Base-by-base conservation (phyloP, 2,888 invertebrate genomes). In the Parnassius smintheus region DNA sequence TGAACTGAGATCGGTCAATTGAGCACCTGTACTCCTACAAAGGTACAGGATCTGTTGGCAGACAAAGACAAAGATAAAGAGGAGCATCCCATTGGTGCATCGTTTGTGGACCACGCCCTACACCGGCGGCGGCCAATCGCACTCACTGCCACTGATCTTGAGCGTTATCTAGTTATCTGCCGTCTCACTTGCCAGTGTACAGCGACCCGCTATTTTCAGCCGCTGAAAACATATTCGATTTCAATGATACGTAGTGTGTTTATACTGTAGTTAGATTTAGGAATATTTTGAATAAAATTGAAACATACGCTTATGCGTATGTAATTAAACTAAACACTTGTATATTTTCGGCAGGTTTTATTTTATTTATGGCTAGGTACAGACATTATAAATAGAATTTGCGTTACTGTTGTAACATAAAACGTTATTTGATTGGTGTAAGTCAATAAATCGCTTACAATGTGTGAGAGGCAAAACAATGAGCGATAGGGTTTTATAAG, bases 11-110 rank as follows among this genome's bases (percentile, higher is more conserved):
- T 60, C 53, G 55, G 55, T 49, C 55, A 55, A 22, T 22, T 44
- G 50, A 55, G 22, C 25, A 72, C 73, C 75, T 73, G 74, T 71
- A 67, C 74, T 13, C 1, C 49, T 8, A 13, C 18, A 63, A 64
- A 67, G 62, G 66, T 77, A 77, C 86, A 86, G 86, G 86, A 76
- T 86, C 88, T 77, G 72, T 72, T 82, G 92, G 89, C 93, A 93
- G 93, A 92, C 92, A 91, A 91, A 90, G 89, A 90, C 86, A 88
- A 83, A 90, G 91, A 91, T 89, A 91, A 91, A 85, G 83, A 80
- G 83, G 88, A 79, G 76, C 88, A 91, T 91, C 91, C 89, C 88
- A 93, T 93, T 92, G 93, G 92, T 91, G 92, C 91, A 93, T 93
- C 93, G 92, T 86, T 77, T 76, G 82, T 78, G 83, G 76, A 86